These are phyloP conservation scores for Battus philenor DNA, from an alignment of 1,140 invertebrate genomes.

Conservation along the genomic window DNA sequence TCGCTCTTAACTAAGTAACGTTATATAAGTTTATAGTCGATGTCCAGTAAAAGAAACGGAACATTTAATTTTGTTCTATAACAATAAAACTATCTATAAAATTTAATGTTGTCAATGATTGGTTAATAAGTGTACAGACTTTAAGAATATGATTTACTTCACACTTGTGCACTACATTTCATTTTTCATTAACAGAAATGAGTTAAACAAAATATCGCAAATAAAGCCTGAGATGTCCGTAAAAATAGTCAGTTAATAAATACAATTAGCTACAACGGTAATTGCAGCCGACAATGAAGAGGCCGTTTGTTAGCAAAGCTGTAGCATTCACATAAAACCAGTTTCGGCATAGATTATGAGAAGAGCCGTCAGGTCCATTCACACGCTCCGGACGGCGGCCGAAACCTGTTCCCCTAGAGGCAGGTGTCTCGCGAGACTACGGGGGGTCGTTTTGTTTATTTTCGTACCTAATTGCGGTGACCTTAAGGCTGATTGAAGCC, in stretches of 20 bases:
- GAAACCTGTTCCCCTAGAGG: conserved; percentile 12
- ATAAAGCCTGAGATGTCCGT: no score
- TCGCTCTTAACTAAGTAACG: no score
- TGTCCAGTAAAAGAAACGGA: no score
- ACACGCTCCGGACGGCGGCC: conserved; percentile 12
- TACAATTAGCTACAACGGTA: conserved; percentile 7
- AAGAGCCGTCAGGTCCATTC: conserved; percentile 17
- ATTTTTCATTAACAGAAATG: no score
- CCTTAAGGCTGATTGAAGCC: conserved; percentile 8
- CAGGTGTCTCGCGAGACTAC: conserved; percentile 14
- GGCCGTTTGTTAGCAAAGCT: conserved; percentile 2
- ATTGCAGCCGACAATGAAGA: background rate
- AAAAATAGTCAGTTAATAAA: background rate
- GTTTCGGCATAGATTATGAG: conserved; percentile 17
- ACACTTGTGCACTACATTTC: no score
- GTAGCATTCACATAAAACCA: conserved; percentile 12
- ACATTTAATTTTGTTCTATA: no score
- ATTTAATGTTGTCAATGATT: no score
- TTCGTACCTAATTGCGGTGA: conserved; percentile 9
- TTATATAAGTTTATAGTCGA: no score
- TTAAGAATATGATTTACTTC: no score
- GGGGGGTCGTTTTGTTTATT: conserved; percentile 15
- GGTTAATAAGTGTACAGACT: no score
- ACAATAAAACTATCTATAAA: no score
- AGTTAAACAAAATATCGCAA: no score